Evolutionary conservation across 2,113 vertebrate species (phyloP), one percentile per base, ranked within the genome.

Genomic region (Lanius ludovicianus): DNA sequence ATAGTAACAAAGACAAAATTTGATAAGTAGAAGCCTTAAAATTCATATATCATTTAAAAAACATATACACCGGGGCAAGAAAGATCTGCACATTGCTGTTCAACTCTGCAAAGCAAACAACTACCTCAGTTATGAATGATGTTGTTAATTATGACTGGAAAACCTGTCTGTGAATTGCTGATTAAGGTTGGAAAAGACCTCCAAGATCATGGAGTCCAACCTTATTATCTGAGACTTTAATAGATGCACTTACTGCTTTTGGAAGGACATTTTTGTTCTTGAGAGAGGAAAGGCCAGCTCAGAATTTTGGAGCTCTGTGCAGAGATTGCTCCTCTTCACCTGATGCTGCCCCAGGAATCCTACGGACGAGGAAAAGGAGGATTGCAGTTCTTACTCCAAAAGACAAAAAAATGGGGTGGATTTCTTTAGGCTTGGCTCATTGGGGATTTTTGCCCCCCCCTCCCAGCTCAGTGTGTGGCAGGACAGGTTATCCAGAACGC

Each of bases 351-450:
- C 53, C 44, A 41, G 44, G 27, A 73, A 49, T 13, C 9, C 13
- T n/a, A 25, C 1, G 42, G 13, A 5, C 8, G 18, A 33, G 31
- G 5, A 7, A 30, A 57, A 23, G 11, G 30, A 37, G 63, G 30
- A 28, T 4, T 35, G 20, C 7, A 25, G 6, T 28, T 46, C 52
- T 55, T 25, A 13, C 14, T 60, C 64, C 37, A 49, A 44, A 57
- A 57, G 9, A 31, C 6, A 31, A 27, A 19, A 9, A 33, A 13
- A 37, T 37, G 8, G 11, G 13, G 5, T 65, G 15, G 6, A 30
- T 41, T 65, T 15, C 17, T 35, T 37, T 7, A 1, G 9, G 30
- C 1, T 13, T 50, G 37, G 3, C 4, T 60, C 7, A 0, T 1
- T 39, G n/a, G 47, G 13, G 17, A n/a, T 19, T 74, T 56, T 19